These are phyloP conservation scores for Fragum sueziense DNA, from an alignment of 2,888 invertebrate species.

Conservation along the genomic window DNA sequence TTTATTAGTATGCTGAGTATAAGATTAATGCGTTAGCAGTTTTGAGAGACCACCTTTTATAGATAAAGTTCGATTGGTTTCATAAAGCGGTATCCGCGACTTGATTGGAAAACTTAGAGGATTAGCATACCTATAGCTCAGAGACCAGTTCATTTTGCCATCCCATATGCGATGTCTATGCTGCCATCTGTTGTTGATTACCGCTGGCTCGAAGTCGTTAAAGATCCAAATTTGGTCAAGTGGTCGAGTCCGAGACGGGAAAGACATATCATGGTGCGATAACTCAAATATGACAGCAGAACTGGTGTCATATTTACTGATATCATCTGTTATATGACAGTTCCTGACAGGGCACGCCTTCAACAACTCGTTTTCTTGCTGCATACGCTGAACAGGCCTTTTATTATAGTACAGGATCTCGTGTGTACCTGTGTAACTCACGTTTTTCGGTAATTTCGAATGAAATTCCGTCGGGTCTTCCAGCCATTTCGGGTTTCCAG, in stretches of 20 bases:
- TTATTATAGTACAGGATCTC: neutral
- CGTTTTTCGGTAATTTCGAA: neutral
- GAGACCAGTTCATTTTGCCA: constrained; percentile 13
- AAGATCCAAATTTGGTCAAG: constrained; percentile 7
- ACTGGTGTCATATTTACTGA: neutral
- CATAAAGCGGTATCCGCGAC: no score
- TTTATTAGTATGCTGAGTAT: no score
- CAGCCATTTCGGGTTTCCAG: constrained; percentile 8
- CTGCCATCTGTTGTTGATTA: neutral
- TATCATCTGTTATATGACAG: constrained; percentile 1
- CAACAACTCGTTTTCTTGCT: neutral
- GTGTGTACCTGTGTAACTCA: neutral
- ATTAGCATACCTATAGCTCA: constrained; percentile 1
- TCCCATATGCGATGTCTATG: constrained; percentile 5
- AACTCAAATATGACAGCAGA: constrained; percentile 8
- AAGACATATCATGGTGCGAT: neutral
- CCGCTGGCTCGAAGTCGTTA: neutral
- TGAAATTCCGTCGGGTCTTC: neutral
- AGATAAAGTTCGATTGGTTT: no score
- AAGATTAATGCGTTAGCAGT: no score
- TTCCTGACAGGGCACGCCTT: neutral
- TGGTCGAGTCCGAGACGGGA: neutral
- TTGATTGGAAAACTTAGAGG: no score
- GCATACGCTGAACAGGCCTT: neutral
- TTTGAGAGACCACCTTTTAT: no score